These are phyloP conservation scores for Parelbella ahira DNA, from an alignment of 2,888 invertebrate species.

Conservation along the genomic window DNA sequence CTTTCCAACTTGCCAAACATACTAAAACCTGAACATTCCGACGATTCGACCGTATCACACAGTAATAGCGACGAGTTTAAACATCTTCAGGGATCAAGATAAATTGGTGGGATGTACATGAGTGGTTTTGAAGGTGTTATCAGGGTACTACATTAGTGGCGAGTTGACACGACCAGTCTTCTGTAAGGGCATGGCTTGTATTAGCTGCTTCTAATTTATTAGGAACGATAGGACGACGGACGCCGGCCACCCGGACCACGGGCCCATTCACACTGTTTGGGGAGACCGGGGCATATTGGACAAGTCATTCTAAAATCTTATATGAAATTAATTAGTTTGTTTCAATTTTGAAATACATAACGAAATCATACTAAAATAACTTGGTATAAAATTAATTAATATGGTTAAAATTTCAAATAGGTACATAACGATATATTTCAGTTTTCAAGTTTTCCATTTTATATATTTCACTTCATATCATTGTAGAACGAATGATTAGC, in stretches of 20 bases:
- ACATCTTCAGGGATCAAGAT: slow-evolving; percentile 36
- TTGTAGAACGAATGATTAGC: too few relatives aligned
- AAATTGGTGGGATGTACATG: slow-evolving; percentile 49
- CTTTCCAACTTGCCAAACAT: slow-evolving; percentile 32
- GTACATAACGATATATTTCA: too few relatives aligned
- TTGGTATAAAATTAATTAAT: too few relatives aligned
- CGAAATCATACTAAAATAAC: too few relatives aligned
- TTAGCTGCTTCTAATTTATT: slow-evolving; percentile 79
- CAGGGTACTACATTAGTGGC: slow-evolving; percentile 73
- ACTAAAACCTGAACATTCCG: slow-evolving; percentile 29
- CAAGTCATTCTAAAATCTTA: too few relatives aligned
- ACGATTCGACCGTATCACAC: not conserved
- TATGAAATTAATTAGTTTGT: too few relatives aligned
- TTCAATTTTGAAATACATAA: not conserved
- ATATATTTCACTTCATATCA: too few relatives aligned
- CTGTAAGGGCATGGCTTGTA: slow-evolving; percentile 75
- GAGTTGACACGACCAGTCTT: slow-evolving; percentile 75
- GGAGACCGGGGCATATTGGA: slow-evolving; percentile 39
- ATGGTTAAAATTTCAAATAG: not conserved
- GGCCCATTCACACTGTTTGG: slow-evolving; percentile 68
- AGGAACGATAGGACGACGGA: slow-evolving; percentile 75
- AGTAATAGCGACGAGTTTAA: not conserved
- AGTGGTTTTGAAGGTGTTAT: slow-evolving; percentile 74
- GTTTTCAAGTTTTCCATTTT: too few relatives aligned
- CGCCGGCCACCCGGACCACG: slow-evolving; percentile 75